phyloP scores from a whole-genome alignment of 2,888 invertebrate species.

The Amphimallon solstitiale region DNA sequence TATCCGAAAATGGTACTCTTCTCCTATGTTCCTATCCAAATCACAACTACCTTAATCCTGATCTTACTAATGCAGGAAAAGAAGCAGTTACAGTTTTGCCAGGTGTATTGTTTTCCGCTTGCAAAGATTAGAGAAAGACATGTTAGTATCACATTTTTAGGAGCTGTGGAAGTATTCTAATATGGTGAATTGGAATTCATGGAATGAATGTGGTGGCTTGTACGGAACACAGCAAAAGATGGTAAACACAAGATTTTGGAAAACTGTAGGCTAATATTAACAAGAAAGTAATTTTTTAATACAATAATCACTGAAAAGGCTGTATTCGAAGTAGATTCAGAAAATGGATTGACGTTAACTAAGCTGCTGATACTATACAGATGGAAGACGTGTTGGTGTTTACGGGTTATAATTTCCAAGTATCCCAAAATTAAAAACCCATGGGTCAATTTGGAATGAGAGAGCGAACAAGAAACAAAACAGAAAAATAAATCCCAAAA shows the following conservation, averaged over 20 bases:
- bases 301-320: constrained; percentile 98
- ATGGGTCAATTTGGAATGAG: constrained; percentile 74
- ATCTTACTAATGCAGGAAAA: constrained; percentile 98
- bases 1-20: constrained; percentile 98
- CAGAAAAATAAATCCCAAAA: constrained; percentile 31
- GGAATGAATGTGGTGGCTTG: constrained; percentile 94
- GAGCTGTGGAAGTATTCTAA: constrained; percentile 98
- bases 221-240: constrained; percentile 95
- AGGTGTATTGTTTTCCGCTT: constrained; percentile 90
- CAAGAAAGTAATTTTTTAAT: constrained; percentile 93
- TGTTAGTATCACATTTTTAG: constrained; percentile 93
- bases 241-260: constrained; percentile 93
- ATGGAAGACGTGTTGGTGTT: constrained; percentile 86
- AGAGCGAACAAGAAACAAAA: not conserved
- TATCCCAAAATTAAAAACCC: constrained; percentile 81
- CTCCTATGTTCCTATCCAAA: constrained; percentile 95
- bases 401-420: constrained; percentile 89
- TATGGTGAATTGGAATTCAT: constrained; percentile 94
- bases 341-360: constrained; percentile 81
- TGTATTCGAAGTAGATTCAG: constrained; percentile 90
- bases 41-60: constrained; percentile 85
- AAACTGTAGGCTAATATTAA: constrained; percentile 88
- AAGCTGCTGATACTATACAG: constrained; percentile 87
- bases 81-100: constrained; percentile 94
- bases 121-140: constrained; percentile 93